phyloP scores from a whole-genome alignment of 2,888 invertebrate genomes.

The Doris montereyensis region DNA sequence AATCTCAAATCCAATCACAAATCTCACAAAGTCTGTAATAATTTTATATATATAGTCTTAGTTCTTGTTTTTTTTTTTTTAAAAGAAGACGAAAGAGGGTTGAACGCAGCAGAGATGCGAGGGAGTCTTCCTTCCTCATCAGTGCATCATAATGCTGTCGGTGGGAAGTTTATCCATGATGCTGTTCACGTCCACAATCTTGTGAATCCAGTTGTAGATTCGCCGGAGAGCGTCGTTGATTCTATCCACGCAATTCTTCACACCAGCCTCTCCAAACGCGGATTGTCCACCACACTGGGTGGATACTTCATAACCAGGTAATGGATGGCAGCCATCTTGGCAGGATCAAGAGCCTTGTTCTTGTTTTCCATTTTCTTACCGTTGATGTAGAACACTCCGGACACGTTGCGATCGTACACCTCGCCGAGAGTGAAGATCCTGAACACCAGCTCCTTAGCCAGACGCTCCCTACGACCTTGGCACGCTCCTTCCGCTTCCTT shows the following conservation, averaged over 20 bases:
- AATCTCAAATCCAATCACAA: too few species aligned
- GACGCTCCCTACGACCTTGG: constrained; percentile 43
- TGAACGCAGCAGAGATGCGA: too few species aligned
- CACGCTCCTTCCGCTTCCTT: constrained; percentile 47
- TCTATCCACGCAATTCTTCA: constrained; percentile 47
- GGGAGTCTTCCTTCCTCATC: not conserved
- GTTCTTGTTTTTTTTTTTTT: too few species aligned
- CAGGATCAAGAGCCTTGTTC: constrained; percentile 46
- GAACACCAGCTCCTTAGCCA: constrained; percentile 47
- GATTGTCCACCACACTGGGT: constrained; percentile 46
- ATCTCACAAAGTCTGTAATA: too few species aligned
- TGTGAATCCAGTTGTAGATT: constrained; percentile 49
- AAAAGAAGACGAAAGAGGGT: too few species aligned
- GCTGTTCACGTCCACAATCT: constrained; percentile 45
- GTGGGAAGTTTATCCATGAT: constrained; percentile 46
- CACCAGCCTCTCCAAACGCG: constrained; percentile 44
- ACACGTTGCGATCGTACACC: constrained; percentile 47
- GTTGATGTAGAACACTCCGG: constrained; percentile 47
- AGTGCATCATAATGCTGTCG: constrained; percentile 41
- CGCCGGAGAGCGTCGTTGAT: constrained; percentile 46
- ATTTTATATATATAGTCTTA: too few species aligned
- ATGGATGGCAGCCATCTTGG: constrained; percentile 47
- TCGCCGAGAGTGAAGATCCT: constrained; percentile 46
- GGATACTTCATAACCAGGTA: constrained; percentile 48
- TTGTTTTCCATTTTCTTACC: constrained; percentile 49